phyloP scores from a whole-genome alignment of 2,888 invertebrate genomes.

The Dryadula phaetusa region DNA sequence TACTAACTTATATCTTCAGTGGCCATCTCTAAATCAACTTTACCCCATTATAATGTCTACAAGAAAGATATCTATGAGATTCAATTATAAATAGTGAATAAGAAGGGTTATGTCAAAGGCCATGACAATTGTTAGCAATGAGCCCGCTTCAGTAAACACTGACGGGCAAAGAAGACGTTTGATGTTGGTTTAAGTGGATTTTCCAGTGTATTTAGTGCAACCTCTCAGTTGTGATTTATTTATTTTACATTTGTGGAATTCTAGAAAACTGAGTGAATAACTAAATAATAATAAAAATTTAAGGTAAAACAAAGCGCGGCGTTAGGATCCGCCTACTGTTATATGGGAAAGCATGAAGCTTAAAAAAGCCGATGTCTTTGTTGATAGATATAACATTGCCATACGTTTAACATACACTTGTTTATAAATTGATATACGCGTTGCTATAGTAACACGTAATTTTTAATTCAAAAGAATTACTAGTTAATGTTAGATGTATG shows the following conservation, averaged over 20 bases:
- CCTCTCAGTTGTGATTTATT: conserved; percentile 19
- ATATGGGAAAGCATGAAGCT: too few relatives aligned
- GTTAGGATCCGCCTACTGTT: too few relatives aligned
- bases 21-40: neutral
- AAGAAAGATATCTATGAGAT: conserved; percentile 18
- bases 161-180: conserved; percentile 19
- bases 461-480: too few relatives aligned
- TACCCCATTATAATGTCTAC: conserved; percentile 8
- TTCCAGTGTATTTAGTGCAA: conserved; percentile 21
- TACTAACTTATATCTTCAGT: neutral
- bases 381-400: too few relatives aligned
- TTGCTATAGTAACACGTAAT: too few relatives aligned
- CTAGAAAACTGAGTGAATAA: too few relatives aligned
- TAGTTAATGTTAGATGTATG: too few relatives aligned
- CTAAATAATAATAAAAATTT: too few relatives aligned
- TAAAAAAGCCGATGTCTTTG: too few relatives aligned
- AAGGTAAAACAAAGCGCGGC: too few relatives aligned
- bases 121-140: neutral
- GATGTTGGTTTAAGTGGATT: conserved; percentile 30
- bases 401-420: too few relatives aligned
- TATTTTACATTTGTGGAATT: neutral
- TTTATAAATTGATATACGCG: too few relatives aligned
- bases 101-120: conserved; percentile 19
- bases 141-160: conserved; percentile 19
- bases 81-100: conserved; percentile 20